phyloP scores from a whole-genome alignment of 2,797 vertebrate species.

The Borostomias antarcticus region DNA sequence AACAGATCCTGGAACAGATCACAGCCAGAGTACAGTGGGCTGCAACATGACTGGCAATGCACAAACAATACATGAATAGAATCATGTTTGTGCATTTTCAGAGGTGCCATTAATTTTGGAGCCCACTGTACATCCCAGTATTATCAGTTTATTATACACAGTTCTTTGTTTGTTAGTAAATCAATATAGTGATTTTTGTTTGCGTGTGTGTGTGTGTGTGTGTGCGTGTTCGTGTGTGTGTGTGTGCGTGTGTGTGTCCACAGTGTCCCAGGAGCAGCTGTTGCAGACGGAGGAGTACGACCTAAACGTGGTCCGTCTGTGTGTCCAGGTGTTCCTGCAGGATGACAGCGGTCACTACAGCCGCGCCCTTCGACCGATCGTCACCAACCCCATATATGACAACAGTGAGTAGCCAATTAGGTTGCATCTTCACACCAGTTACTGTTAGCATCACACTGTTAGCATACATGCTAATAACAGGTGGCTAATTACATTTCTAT shows the following conservation, averaged over 20 bases:
- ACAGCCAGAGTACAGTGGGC: too few species aligned
- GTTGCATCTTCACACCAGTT: too few species aligned
- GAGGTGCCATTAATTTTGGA: too few species aligned
- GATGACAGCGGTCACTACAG: slow-evolving; percentile 86
- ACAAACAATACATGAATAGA: too few species aligned
- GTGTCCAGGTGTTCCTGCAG: slow-evolving; percentile 92
- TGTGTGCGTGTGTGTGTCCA: slow-evolving; percentile 35
- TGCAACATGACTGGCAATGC: too few species aligned
- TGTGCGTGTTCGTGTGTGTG: background rate
- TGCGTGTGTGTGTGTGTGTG: background rate
- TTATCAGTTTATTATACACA: too few species aligned
- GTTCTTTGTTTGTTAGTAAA: background rate
- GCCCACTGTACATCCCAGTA: too few species aligned
- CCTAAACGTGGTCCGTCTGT: slow-evolving; percentile 95
- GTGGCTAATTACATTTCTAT: too few species aligned
- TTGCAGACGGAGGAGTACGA: slow-evolving; percentile 93
- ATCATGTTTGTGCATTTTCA: too few species aligned
- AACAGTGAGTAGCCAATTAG: slow-evolving; percentile 73
- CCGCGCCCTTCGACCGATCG: slow-evolving; percentile 80
- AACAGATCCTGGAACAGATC: too few species aligned
- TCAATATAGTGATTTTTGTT: background rate
- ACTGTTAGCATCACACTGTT: too few species aligned
- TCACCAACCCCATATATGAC: slow-evolving; percentile 98
- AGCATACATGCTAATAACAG: too few species aligned
- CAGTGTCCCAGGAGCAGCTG: slow-evolving; percentile 90